phyloP scores from a whole-genome alignment of 35 echinoderm and acorn worm genomes.

The Acanthaster planci region DNA sequence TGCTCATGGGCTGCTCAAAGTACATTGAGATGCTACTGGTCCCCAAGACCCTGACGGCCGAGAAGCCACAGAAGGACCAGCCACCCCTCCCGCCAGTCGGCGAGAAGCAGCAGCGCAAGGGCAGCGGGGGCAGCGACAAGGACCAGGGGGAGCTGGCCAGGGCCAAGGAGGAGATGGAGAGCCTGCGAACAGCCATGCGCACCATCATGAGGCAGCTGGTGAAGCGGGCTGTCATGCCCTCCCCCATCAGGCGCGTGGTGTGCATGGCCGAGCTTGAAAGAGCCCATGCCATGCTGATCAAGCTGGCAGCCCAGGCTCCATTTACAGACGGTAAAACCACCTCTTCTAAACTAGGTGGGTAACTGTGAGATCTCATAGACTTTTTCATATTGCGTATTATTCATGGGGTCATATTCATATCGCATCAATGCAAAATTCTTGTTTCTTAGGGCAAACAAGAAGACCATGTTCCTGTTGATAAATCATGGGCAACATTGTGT shows the following conservation, averaged over 20 bases:
- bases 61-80: constrained; percentile 35
- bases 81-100: too few species aligned
- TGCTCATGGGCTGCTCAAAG: constrained; percentile 84
- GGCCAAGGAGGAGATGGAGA: constrained; percentile 33
- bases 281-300: constrained; percentile 88
- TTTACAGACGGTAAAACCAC: constrained; percentile 43
- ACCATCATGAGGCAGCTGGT: constrained; percentile 91
- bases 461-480: too few species aligned
- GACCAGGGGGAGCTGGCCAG: constrained; percentile 14
- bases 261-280: constrained; percentile 84
- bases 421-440: too few species aligned
- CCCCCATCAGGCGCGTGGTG: constrained; percentile 89
- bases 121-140: constrained; percentile 34
- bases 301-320: constrained; percentile 75
- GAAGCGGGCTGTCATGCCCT: constrained; percentile 89
- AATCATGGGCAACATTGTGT: too few species aligned
- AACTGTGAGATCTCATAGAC: too few species aligned
- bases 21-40: constrained; percentile 93
- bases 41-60: constrained; percentile 42
- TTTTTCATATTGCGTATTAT: too few species aligned
- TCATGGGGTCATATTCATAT: too few species aligned
- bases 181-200: constrained; percentile 68
- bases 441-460: too few species aligned
- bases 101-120: not conserved
- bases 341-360: constrained; percentile 36